Percentiles rank a stretch among this genome's conserved stretches.
Evolutionary conservation across 2,113 vertebrate genomes (phyloP).

Genomic region (Thunnus thynnus): DNA sequence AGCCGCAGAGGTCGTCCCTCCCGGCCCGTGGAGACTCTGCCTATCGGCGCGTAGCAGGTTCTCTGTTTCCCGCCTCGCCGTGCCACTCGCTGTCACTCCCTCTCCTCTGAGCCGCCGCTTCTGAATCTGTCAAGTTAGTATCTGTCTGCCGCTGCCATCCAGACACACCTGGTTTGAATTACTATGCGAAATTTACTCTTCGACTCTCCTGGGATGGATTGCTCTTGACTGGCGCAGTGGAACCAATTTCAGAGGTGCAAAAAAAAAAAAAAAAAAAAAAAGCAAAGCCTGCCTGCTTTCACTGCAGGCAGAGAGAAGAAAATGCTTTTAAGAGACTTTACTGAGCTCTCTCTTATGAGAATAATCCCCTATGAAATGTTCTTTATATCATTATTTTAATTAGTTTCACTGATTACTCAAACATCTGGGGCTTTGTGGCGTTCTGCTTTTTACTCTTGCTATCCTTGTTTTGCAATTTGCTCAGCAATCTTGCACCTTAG

Average conservation of each 20-base stretch:
- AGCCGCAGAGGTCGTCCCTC: conserved; percentile 25
- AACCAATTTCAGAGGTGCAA: conserved; percentile 59
- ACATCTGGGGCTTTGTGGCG: neutral
- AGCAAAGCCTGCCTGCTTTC: neutral
- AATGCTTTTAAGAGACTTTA: conserved; percentile 6
- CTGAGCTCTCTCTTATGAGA: neutral
- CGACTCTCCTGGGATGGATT: conserved; percentile 39
- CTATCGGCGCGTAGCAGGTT: conserved; percentile 37
- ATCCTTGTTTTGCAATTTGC: neutral
- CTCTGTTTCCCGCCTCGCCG: conserved; percentile 33
- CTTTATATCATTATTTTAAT: neutral
- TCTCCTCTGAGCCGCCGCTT: conserved; percentile 7
- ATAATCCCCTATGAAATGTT: conserved; percentile 3
- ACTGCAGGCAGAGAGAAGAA: conserved; percentile 13
- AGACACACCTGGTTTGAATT: conserved; percentile 66
- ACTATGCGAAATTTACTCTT: conserved; percentile 18
- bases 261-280: conserved; percentile 8
- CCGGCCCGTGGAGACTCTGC: conserved; percentile 47
- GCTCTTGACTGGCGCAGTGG: conserved; percentile 54
- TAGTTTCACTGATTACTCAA: neutral
- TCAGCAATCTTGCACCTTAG: neutral
- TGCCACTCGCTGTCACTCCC: neutral
- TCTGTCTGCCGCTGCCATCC: conserved; percentile 50
- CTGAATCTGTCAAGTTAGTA: conserved; percentile 60
- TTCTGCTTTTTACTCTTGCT: neutral